These are phyloP conservation scores for Psittacula cyanocephala DNA, from an alignment of 2,113 vertebrate species.

Conservation along the genomic window DNA sequence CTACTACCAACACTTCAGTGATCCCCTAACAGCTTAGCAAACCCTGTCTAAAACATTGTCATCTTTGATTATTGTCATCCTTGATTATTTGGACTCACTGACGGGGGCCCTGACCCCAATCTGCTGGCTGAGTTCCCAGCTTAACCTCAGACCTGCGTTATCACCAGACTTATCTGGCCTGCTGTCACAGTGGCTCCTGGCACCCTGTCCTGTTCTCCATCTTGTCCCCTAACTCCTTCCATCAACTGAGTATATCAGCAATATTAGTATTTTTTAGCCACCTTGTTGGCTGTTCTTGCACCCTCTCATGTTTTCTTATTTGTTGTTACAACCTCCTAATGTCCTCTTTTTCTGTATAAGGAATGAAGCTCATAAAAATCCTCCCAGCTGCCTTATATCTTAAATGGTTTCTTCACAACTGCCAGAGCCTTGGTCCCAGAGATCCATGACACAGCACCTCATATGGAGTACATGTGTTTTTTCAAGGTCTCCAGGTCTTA, in stretches of 20 bases:
- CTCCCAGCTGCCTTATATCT: background rate
- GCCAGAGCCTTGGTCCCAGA: background rate
- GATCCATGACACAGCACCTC: background rate
- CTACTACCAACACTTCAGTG: background rate
- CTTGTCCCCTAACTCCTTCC: background rate
- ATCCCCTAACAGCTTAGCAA: background rate
- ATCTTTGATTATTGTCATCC: background rate
- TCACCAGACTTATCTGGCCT: background rate
- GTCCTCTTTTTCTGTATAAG: background rate
- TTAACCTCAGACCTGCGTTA: background rate
- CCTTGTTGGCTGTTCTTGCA: background rate
- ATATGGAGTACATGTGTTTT: background rate
- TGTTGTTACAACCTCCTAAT: background rate
- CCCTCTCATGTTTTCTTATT: background rate
- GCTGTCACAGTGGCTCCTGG: background rate
- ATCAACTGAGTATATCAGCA: background rate
- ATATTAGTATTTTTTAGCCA: background rate
- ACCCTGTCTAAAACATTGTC: background rate
- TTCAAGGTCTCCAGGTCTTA: background rate
- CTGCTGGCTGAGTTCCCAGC: background rate
- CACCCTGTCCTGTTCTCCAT: background rate
- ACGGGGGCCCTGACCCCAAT: background rate
- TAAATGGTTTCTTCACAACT: background rate
- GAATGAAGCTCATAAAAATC: background rate
- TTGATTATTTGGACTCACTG: background rate